These are phyloP conservation scores for Phymastichus coffea DNA, from an alignment of 1,140 invertebrate genomes.

Conservation along the genomic window DNA sequence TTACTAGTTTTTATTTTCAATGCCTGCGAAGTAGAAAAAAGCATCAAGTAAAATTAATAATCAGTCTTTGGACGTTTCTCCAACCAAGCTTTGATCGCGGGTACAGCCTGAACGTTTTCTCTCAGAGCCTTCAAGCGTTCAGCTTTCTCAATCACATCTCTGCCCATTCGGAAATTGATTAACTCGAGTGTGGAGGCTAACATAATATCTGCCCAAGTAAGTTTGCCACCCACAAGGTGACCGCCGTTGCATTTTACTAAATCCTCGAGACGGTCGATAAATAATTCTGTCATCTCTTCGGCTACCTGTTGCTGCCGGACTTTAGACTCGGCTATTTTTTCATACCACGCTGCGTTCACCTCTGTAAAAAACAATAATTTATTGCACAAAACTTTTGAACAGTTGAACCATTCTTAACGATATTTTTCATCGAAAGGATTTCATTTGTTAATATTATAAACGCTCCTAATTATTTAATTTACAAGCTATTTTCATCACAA, in stretches of 20 bases:
- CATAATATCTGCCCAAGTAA: constrained; percentile 16
- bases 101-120: background rate
- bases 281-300: background rate
- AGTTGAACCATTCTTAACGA: too few species aligned
- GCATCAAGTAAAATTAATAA: too few species aligned
- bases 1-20: too few species aligned
- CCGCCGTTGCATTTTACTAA: constrained; percentile 8
- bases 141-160: background rate
- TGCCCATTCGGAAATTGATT: background rate
- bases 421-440: too few species aligned
- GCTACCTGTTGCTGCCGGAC: constrained; percentile 31
- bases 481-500: too few species aligned
- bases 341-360: constrained; percentile 41
- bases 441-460: too few species aligned
- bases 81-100: constrained; percentile 12
- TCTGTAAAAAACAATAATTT: constrained; percentile 32
- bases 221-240: background rate
- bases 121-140: constrained; percentile 24
- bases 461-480: too few species aligned
- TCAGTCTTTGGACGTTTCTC: constrained; percentile 12
- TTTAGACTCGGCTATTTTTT: constrained; percentile 35
- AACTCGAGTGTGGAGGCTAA: background rate
- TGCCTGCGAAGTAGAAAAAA: too few species aligned
- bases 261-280: background rate
- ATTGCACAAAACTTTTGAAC: too few species aligned